Base-by-base conservation (phyloP, 2,797 vertebrate genomes). In the Gallinago solitaria region DNA sequence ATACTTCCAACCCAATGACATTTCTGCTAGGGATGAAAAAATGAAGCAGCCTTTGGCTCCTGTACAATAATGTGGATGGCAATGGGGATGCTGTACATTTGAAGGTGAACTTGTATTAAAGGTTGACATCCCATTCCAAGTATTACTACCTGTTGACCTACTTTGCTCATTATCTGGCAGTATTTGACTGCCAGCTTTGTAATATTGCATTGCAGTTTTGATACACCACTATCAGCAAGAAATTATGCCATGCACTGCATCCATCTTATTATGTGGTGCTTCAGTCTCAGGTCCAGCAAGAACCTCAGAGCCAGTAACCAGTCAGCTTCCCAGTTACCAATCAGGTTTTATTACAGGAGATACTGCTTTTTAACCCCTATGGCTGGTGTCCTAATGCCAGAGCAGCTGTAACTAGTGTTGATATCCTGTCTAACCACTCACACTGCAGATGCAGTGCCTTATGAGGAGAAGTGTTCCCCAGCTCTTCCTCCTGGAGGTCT, bases 31-130 rank as follows among this genome's bases (percentile, higher is more conserved):
- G 24, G 6, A 30, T 48, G 23, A 60, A 51, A 83, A 27, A 5
- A 2, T 5, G 64, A 60, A 60, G 39, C 0, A 0, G 33, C 2
- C 71, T 86, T 75, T 76, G 43, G 25, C 14, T 78, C 25, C 69
- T 39, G 23, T 33, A 50, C 2, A 21, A 17, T 23, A n/a, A 47
- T 0, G 5, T 19, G 30, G 54, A 59, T 2, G 2, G 28, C 11
- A 67, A 65, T 12, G 67, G 16, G 32, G 11, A 56, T 33, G 16
- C 28, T 67, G 51, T 64, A 16, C 6, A 25, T 81, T 76, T 78
- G 57, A 37, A 92, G 16, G 25, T 1, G 7, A 68, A 57, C 17
- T 50, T 83, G 5, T 32, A 30, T 35, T 45, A 51, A 76, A 75
- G 7, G 14, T 6, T 68, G 20, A 11, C 6, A 2, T 53, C 19